Percentiles rank a stretch among this genome's conserved stretches.
These are phyloP conservation scores for Pygathrix nemaeus DNA, from an alignment of 2,113 vertebrate species.

Conservation along the genomic window DNA sequence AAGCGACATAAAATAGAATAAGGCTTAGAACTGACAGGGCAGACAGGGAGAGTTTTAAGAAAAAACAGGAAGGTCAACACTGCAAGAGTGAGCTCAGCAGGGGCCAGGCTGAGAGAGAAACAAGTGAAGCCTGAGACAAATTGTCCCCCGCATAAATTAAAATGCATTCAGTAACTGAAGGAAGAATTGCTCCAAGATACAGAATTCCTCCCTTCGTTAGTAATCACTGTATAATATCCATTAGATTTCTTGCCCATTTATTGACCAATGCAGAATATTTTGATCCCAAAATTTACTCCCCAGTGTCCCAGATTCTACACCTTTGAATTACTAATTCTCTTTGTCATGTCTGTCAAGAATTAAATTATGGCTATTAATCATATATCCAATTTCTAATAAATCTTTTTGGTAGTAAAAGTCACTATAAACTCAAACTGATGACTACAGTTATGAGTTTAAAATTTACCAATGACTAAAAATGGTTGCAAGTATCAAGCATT, in stretches of 20 bases:
- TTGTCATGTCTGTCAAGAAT: neutral
- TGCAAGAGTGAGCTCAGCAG: too few species aligned
- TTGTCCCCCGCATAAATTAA: accelerated
- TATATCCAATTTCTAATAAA: neutral
- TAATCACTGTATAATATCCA: neutral
- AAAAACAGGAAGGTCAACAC: accelerated
- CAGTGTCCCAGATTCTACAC: neutral
- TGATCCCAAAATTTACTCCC: neutral
- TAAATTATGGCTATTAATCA: neutral
- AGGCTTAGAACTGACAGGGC: neutral
- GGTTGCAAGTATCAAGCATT: neutral
- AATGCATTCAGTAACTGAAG: neutral
- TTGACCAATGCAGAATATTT: neutral
- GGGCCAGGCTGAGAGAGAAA: neutral
- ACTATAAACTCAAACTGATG: neutral
- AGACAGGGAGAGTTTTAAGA: neutral
- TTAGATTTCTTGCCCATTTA: neutral
- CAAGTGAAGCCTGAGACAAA: neutral
- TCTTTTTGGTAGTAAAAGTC: neutral
- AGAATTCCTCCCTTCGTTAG: neutral
- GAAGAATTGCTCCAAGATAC: neutral
- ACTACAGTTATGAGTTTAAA: neutral
- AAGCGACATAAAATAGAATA: neutral
- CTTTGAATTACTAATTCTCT: neutral
- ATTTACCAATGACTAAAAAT: neutral